Conservation (phyloP, 2,888 invertebrate genomes). For the Eurois occulta region DNA sequence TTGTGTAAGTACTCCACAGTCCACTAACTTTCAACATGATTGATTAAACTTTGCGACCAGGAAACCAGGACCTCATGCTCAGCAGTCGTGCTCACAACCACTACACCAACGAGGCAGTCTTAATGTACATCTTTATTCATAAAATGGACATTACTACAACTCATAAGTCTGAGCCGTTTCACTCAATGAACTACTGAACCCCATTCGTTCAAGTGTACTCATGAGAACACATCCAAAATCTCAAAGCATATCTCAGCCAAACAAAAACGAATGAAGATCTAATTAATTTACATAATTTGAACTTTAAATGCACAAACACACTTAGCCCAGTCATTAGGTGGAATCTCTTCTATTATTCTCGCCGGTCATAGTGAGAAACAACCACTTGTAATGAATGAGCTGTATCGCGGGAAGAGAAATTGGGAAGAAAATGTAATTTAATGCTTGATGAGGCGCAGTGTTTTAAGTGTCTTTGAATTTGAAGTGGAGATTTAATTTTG, state of each 20-base stretch:
- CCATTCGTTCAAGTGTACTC: no score
- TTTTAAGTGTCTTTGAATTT: constrained; percentile 25
- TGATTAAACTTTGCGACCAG: no score
- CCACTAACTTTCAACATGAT: no score
- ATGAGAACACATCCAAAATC: neutral
- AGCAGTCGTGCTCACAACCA: no score
- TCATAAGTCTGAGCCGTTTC: no score
- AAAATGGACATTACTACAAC: no score
- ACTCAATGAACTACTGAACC: no score
- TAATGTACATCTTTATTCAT: no score
- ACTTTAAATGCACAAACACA: constrained; percentile 34
- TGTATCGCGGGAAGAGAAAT: constrained; percentile 20
- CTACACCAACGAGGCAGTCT: no score
- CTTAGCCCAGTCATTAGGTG: constrained; percentile 38
- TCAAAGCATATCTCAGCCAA: neutral
- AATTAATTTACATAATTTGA: constrained; percentile 49
- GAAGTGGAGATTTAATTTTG: neutral
- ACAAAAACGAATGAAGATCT: constrained; percentile 16
- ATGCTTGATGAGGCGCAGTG: constrained; percentile 9
- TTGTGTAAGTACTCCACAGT: no score
- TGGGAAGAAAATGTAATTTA: constrained; percentile 21
- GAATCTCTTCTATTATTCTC: constrained; percentile 38
- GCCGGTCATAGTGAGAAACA: constrained; percentile 32
- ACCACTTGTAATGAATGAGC: constrained; percentile 32
- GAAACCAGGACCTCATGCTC: no score